Percentiles rank a stretch among this genome's conserved stretches.
Evolutionary conservation across 2,113 vertebrate species (phyloP).

Genomic region (Antechinus flavipes): DNA sequence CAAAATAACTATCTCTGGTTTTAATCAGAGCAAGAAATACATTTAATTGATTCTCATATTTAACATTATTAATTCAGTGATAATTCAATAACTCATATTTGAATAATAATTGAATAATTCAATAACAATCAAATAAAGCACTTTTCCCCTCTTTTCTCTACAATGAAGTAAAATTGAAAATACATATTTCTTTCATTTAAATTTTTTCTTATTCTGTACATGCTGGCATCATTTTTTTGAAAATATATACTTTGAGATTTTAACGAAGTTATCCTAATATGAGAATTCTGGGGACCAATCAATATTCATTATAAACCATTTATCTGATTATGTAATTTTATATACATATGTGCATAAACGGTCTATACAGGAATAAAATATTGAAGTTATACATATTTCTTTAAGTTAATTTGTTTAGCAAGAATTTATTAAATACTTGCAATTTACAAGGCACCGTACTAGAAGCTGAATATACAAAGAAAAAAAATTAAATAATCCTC

Average conservation of each 20-base stretch:
- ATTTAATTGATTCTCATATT: conserved; percentile 76
- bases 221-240: conserved; percentile 56
- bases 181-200: conserved; percentile 22
- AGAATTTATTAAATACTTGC: not conserved
- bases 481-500: not conserved
- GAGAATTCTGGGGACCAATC: not conserved
- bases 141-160: conserved; percentile 53
- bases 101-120: too few relatives aligned
- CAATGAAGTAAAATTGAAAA: conserved; percentile 67
- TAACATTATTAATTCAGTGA: conserved; percentile 64
- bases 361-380: not conserved
- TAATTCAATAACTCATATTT: too few relatives aligned
- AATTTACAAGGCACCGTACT: not conserved
- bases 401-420: not conserved
- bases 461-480: not conserved
- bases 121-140: conserved; percentile 57
- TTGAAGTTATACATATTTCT: not conserved
- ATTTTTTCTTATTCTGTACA: conserved; percentile 20
- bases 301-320: not conserved
- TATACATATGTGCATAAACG: not conserved
- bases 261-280: conserved; percentile 49
- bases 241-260: conserved; percentile 50
- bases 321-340: not conserved
- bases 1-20: conserved; percentile 72
- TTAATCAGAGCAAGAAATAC: conserved; percentile 79